Conservation (phyloP, 2,113 vertebrate species). For the Lasiurus borealis region DNA sequence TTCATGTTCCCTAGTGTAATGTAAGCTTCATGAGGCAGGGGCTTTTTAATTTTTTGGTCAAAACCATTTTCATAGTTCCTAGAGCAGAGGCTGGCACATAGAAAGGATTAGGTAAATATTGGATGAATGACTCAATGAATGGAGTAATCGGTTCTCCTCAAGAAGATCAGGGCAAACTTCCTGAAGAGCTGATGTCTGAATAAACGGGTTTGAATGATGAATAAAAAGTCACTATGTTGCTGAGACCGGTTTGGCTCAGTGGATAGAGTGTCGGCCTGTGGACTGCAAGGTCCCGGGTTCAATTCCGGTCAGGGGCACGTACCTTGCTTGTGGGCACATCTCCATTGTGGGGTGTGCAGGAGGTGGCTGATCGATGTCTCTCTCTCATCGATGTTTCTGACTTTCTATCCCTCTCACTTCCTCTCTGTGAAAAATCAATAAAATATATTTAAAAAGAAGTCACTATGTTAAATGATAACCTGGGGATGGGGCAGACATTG, state of each 20-base stretch:
- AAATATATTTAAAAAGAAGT: too few species aligned
- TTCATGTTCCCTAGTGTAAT: background rate
- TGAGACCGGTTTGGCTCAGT: too few species aligned
- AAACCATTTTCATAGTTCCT: background rate
- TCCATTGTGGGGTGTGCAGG: too few species aligned
- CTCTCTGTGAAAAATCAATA: too few species aligned
- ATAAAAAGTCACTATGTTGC: background rate
- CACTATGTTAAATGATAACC: background rate
- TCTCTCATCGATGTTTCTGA: too few species aligned
- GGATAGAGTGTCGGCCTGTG: too few species aligned
- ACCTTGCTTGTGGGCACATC: too few species aligned
- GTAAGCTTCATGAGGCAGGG: background rate
- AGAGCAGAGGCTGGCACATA: background rate
- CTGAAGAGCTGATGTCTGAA: background rate
- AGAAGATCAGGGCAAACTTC: background rate
- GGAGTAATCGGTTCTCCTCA: background rate
- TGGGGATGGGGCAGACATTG: background rate
- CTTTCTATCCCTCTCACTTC: too few species aligned
- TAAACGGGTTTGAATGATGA: background rate
- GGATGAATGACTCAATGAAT: background rate
- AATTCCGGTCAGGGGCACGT: too few species aligned
- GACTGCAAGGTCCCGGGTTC: too few species aligned
- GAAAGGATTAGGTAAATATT: background rate
- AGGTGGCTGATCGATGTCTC: too few species aligned
- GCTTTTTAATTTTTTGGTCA: background rate